These are phyloP conservation scores for Axinella damicornis DNA, from an alignment of 37 sponge, comb jelly and placozoan species.

Conservation along the genomic window DNA sequence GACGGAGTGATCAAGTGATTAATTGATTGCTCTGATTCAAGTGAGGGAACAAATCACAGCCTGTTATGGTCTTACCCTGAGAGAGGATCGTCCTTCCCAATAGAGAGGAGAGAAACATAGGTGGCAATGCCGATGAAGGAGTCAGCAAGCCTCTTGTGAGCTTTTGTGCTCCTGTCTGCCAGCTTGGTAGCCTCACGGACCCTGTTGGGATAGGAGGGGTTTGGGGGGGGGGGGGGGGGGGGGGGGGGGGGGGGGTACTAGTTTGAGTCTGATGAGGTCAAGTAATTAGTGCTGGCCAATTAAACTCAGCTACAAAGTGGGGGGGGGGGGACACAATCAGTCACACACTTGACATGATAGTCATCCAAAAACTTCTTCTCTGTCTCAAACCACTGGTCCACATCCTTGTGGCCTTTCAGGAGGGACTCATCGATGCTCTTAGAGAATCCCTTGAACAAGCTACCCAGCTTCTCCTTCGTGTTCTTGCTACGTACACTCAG, in stretches of 20 bases:
- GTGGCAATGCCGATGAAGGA: conserved; percentile 68
- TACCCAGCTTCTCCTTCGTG: conserved; percentile 87
- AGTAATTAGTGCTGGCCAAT: too few species aligned
- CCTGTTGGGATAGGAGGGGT: conserved; percentile 28
- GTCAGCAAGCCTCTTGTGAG: conserved; percentile 84
- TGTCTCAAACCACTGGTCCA: conserved; percentile 85
- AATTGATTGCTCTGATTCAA: too few species aligned
- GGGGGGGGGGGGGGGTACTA: neutral
- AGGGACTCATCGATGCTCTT: conserved; percentile 92
- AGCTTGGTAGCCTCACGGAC: conserved; percentile 60
- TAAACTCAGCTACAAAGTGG: too few species aligned
- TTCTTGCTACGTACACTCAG: conserved; percentile 90
- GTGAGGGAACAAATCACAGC: neutral
- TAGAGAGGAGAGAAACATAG: conserved; percentile 46
- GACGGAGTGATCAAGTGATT: too few species aligned
- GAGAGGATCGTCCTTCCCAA: conserved; percentile 61
- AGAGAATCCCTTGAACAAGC: conserved; percentile 87
- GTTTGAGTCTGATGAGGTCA: neutral
- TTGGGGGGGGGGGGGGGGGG: neutral
- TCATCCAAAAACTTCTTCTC: conserved; percentile 82
- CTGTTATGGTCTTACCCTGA: conserved; percentile 52
- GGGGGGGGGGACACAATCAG: too few species aligned
- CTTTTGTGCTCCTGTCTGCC: conserved; percentile 55
- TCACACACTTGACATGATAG: conserved; percentile 75
- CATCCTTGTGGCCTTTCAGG: conserved; percentile 87